Evolutionary conservation across 1,140 invertebrate species (phyloP).

Genomic region (Bombus confusus): DNA sequence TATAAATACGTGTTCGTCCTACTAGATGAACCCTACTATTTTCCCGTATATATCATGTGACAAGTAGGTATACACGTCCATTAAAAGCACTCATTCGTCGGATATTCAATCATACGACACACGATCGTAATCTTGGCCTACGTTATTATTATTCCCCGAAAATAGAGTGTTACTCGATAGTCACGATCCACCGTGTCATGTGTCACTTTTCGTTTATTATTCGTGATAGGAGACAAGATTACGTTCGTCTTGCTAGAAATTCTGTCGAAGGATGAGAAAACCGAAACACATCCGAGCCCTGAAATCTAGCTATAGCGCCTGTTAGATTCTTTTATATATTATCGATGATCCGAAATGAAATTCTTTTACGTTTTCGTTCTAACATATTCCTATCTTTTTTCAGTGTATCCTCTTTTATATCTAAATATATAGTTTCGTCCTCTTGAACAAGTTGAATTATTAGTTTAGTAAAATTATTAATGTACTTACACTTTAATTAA

Average conservation of each 20-base stretch:
- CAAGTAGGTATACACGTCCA: not conserved
- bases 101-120: conserved; percentile 30
- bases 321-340: no score
- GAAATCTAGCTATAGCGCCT: not conserved
- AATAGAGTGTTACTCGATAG: conserved; percentile 58
- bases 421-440: not conserved
- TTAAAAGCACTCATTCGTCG: conserved; percentile 40
- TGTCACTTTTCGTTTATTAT: conserved; percentile 56
- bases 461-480: not conserved
- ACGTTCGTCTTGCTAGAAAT: conserved; percentile 5
- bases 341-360: not conserved
- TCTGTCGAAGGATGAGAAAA: conserved; percentile 8
- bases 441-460: no score
- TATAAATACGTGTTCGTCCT: not conserved
- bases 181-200: conserved; percentile 48
- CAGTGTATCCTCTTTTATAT: not conserved
- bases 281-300: not conserved
- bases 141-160: conserved; percentile 60
- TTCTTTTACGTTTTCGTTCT: not conserved
- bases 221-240: conserved; percentile 55
- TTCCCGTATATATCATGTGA: conserved; percentile 41
- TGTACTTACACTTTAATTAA: no score
- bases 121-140: conserved; percentile 43
- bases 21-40: conserved; percentile 1
- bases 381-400: no score